These are phyloP conservation scores for Papilio polyxenes DNA, from an alignment of 1,140 invertebrate genomes.

Conservation along the genomic window DNA sequence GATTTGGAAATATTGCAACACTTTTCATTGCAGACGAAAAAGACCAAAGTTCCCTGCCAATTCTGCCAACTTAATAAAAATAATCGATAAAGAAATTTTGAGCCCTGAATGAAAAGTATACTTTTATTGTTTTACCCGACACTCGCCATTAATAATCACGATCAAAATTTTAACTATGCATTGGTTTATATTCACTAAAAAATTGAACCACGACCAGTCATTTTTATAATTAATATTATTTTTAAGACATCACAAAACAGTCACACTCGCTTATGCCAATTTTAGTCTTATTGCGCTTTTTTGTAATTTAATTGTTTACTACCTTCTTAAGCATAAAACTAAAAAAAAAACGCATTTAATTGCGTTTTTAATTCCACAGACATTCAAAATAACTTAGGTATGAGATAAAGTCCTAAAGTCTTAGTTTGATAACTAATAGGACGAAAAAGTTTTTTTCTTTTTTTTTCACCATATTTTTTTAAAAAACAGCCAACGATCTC, in stretches of 20 bases:
- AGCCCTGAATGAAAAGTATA: constrained; percentile 68
- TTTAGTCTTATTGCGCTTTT: neutral
- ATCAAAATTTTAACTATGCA: constrained; percentile 41
- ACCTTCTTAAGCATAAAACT: no score
- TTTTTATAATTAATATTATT: constrained; percentile 17
- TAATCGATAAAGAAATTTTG: constrained; percentile 49
- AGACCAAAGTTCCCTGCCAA: constrained; percentile 56
- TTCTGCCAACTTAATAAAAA: constrained; percentile 43
- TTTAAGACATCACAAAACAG: neutral
- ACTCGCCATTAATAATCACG: constrained; percentile 20
- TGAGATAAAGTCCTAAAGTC: no score
- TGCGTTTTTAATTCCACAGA: no score
- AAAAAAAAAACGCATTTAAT: no score
- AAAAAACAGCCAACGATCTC: neutral
- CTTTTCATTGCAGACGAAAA: constrained; percentile 67
- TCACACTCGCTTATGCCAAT: constrained; percentile 32
- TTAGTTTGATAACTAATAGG: no score
- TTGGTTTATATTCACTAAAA: neutral
- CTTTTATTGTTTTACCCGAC: constrained; percentile 37
- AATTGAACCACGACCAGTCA: neutral
- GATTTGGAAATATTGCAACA: constrained; percentile 42
- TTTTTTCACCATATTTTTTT: no score
- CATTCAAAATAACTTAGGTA: no score
- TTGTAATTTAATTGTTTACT: neutral
- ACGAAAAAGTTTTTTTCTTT: no score